Evolutionary conservation across 1,140 invertebrate genomes (phyloP).

Genomic region (Drosophila nannoptera): DNA sequence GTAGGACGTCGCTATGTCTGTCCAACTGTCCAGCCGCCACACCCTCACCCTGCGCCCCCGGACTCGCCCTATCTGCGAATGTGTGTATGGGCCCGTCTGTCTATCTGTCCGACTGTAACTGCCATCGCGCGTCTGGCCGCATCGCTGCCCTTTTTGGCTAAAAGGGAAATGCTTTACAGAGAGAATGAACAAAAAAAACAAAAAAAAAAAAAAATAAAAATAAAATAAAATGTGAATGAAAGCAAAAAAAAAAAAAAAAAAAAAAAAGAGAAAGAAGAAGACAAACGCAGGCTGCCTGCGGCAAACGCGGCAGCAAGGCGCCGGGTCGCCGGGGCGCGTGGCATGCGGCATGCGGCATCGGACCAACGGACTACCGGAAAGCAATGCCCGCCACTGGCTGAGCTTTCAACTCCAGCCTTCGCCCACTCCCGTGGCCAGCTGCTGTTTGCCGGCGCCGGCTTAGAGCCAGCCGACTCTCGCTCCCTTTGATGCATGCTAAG

Average conservation of each 20-base stretch:
- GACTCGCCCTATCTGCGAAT: not conserved
- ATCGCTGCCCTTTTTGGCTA: slow-evolving; percentile 35
- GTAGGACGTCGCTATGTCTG: slow-evolving; percentile 22
- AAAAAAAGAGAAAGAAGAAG: slow-evolving; percentile 3
- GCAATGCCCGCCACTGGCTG: slow-evolving; percentile 25
- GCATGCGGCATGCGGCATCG: not conserved
- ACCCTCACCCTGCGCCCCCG: not conserved
- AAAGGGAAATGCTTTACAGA: slow-evolving; percentile 37
- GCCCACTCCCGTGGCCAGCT: slow-evolving; percentile 14
- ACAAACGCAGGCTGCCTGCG: slow-evolving; percentile 24
- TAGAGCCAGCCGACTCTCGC: not conserved
- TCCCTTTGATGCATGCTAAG: slow-evolving; percentile 32
- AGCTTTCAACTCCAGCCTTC: slow-evolving; percentile 40
- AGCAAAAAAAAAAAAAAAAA: too few species aligned
- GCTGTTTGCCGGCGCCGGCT: not conserved
- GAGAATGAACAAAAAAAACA: too few species aligned
- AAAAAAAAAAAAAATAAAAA: too few species aligned
- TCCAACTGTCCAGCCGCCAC: not conserved
- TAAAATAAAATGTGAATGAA: too few species aligned
- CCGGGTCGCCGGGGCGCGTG: not conserved
- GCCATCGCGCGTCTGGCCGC: not conserved
- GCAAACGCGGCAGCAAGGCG: slow-evolving; percentile 14
- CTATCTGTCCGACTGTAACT: not conserved
- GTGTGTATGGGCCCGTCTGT: slow-evolving; percentile 2
- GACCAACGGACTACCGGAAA: slow-evolving; percentile 25